Percentiles rank a stretch among this genome's conserved stretches.
phyloP scores from a whole-genome alignment of 35 echinoderm and acorn worm genomes.

The Ptychodera flava region DNA sequence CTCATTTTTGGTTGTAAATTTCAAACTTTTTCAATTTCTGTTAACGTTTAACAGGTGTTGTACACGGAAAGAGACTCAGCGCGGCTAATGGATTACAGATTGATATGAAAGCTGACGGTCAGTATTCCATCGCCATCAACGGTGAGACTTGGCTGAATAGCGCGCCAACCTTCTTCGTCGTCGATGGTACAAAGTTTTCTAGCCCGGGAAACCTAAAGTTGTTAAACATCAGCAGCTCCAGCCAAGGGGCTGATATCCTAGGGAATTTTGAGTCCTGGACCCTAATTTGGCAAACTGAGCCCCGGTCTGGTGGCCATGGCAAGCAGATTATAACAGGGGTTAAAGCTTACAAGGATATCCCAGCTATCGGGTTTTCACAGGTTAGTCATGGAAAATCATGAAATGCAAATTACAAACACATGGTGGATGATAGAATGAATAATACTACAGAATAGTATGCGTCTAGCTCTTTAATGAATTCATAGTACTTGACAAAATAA shows the following conservation, averaged over 20 bases:
- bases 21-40: too few relatives aligned
- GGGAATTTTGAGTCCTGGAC: constrained; percentile 5
- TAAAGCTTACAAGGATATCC: constrained; percentile 14
- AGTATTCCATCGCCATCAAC: constrained; percentile 16
- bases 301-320: neutral
- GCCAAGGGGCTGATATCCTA: neutral
- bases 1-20: too few relatives aligned
- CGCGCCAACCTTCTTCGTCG: constrained; percentile 31
- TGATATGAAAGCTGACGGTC: constrained; percentile 26
- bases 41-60: too few relatives aligned
- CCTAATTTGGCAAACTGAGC: constrained; percentile 34
- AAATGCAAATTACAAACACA: too few relatives aligned
- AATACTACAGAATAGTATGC: neutral
- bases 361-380: constrained; percentile 26
- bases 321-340: constrained; percentile 26
- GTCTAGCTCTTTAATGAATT: too few relatives aligned
- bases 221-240: neutral
- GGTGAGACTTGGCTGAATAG: constrained; percentile 33
- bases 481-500: too few relatives aligned
- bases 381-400: constrained; percentile 5
- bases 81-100: neutral
- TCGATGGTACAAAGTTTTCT: constrained; percentile 24
- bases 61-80: too few relatives aligned
- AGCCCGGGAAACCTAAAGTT: constrained; percentile 22
- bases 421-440: neutral